These are phyloP conservation scores for Phania funesta DNA, from an alignment of 2,888 invertebrate genomes.

Conservation along the genomic window DNA sequence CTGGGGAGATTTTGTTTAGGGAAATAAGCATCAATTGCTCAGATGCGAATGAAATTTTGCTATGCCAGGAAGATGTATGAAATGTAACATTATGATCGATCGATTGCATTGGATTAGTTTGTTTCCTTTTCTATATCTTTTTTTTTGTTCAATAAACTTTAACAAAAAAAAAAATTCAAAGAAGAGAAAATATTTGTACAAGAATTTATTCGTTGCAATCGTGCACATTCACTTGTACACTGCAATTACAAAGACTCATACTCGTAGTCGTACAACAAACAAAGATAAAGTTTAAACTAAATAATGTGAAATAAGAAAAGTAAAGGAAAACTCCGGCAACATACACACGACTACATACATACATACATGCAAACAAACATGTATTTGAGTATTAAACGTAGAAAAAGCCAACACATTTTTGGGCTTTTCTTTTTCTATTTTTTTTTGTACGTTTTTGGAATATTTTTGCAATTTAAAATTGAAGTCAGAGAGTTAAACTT, in stretches of 20 bases:
- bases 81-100: conserved; percentile 67
- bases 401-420: neutral
- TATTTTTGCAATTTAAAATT: conserved; percentile 2
- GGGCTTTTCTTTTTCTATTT: neutral
- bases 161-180: conserved; percentile 5
- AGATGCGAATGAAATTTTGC: conserved; percentile 29
- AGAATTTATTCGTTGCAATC: conserved; percentile 36
- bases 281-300: conserved; percentile 49
- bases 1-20: conserved; percentile 54
- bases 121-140: conserved; percentile 2
- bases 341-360: too few relatives aligned
- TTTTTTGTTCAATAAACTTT: neutral
- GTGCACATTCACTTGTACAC: neutral
- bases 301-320: conserved; percentile 14
- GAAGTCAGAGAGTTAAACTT: neutral
- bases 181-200: conserved; percentile 25
- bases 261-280: too few relatives aligned
- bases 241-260: neutral
- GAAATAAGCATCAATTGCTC: conserved; percentile 55
- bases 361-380: too few relatives aligned
- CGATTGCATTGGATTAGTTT: conserved; percentile 61
- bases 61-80: conserved; percentile 21
- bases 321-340: neutral
- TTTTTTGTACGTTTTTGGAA: neutral
- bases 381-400: neutral